Conservation (phyloP, 2,888 invertebrate species). For the Thereva unica region DNA sequence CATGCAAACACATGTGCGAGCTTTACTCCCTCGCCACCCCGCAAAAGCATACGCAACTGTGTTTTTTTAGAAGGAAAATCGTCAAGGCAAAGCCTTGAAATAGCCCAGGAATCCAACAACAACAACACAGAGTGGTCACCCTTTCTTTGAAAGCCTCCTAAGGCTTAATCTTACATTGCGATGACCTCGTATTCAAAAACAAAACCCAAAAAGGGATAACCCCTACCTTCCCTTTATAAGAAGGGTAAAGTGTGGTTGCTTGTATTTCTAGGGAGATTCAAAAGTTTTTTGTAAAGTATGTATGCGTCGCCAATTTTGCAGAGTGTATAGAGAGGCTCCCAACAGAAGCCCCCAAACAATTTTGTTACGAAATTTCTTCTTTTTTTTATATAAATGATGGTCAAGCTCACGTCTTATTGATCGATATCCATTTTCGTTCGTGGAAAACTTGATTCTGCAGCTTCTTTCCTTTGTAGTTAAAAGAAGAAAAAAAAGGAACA, state of each 20-base stretch:
- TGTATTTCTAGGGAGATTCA: slow-evolving; percentile 15
- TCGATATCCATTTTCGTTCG: slow-evolving; percentile 27
- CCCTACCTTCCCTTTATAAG: slow-evolving; percentile 17
- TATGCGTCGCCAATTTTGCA: slow-evolving; percentile 26
- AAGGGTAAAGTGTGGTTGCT: slow-evolving; percentile 14
- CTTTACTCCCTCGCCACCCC: slow-evolving; percentile 6
- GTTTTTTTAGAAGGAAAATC: slow-evolving; percentile 7
- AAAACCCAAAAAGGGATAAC: slow-evolving; percentile 31
- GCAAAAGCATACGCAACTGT: slow-evolving; percentile 8
- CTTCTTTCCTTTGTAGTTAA: too few species aligned
- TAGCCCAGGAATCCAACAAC: slow-evolving; percentile 15
- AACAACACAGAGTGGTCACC: slow-evolving; percentile 27
- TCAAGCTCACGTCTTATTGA: slow-evolving; percentile 33
- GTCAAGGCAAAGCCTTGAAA: slow-evolving; percentile 8
- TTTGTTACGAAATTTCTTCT: slow-evolving; percentile 22
- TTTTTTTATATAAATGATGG: slow-evolving; percentile 17
- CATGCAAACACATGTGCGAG: slow-evolving; percentile 16
- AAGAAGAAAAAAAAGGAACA: too few species aligned
- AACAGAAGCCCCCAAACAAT: slow-evolving; percentile 18
- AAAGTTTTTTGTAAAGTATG: slow-evolving; percentile 28
- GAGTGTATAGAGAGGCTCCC: slow-evolving; percentile 15
- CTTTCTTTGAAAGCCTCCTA: slow-evolving; percentile 27
- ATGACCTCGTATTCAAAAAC: slow-evolving; percentile 34
- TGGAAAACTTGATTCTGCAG: slow-evolving; percentile 1
- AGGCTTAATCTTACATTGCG: slow-evolving; percentile 32